phyloP scores from a whole-genome alignment of 2,888 invertebrate genomes.

The Formica aserva region DNA sequence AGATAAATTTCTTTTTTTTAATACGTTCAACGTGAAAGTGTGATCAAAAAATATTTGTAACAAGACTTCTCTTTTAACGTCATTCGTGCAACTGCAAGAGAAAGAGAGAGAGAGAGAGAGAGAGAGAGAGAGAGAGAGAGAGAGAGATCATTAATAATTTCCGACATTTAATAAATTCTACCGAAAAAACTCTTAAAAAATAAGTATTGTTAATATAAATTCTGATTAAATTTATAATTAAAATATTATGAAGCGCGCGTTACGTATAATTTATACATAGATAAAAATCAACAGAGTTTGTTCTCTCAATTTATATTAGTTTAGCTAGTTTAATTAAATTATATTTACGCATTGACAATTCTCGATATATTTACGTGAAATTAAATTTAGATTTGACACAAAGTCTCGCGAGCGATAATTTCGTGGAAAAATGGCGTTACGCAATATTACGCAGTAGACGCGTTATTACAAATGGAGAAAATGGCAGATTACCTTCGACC shows the following conservation, averaged over 20 bases:
- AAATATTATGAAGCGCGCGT: not conserved
- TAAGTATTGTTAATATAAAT: not conserved
- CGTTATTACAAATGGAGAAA: constrained; percentile 62
- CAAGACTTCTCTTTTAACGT: not conserved
- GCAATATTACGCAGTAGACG: constrained; percentile 48
- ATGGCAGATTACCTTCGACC: constrained; percentile 69
- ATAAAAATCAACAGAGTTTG: not conserved
- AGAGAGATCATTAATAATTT: not conserved
- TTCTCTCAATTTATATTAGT: not conserved
- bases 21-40: not conserved
- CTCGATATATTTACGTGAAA: not conserved
- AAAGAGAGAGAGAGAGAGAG: too few species aligned
- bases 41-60: not conserved
- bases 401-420: not conserved
- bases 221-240: not conserved
- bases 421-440: constrained; percentile 36
- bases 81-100: not conserved
- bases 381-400: not conserved
- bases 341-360: not conserved
- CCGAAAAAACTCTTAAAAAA: not conserved
- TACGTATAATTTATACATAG: not conserved
- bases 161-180: not conserved
- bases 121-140: not conserved
- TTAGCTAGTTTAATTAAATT: constrained; percentile 9
- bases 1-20: not conserved